Base-by-base conservation (phyloP, 2,113 vertebrate species). In the Tyto alba region DNA sequence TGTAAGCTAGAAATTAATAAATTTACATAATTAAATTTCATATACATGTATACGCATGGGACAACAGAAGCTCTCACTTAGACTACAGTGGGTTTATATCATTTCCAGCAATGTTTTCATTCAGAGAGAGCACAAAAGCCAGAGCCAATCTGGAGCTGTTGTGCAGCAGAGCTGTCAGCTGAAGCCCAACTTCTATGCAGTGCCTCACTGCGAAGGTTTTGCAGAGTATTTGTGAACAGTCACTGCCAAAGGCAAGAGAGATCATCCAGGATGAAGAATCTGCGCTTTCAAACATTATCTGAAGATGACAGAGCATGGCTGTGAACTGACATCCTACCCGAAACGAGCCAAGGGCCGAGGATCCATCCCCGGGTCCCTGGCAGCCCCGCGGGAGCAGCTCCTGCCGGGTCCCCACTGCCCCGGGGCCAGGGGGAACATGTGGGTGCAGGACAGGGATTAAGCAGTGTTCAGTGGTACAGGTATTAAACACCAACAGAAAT, bases 311-410 rank as follows among this genome's bases (percentile, higher is more conserved):
- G 90, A 50, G 50, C 53, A 0, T 0, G 36, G 63, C 81, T 8
- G 1, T 0, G n/a, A 71, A 18, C 73, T 22, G 73, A 36, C 48
- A 55, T 4, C 78, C 64, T 5, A 12, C 78, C 34, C 3, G 0
- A 30, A 30, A 34, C 0, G 4, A 27, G 34, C 89, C 74, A 50
- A 27, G 53, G 55, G 14, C 32, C 0, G 2, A 21, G 0, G 8
- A 29, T 27, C 59, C 63, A 25, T 1, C 38, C 57, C 67, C 1
- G 0, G 26, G 3, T 13, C 47, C 0, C 0, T 3, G 48, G 3
- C 69, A 57, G n/a, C 41, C 38, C 30, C 1, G 0, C 0, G 0
- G 59, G 47, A 69, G 40, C 52, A 11, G 40, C 71, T 85, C 30
- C 69, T 6, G 30, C 16, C 22, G 2, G 67, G 45, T 71, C 45